phyloP scores from a whole-genome alignment of 2,888 invertebrate genomes.

The Cabera pusaria region DNA sequence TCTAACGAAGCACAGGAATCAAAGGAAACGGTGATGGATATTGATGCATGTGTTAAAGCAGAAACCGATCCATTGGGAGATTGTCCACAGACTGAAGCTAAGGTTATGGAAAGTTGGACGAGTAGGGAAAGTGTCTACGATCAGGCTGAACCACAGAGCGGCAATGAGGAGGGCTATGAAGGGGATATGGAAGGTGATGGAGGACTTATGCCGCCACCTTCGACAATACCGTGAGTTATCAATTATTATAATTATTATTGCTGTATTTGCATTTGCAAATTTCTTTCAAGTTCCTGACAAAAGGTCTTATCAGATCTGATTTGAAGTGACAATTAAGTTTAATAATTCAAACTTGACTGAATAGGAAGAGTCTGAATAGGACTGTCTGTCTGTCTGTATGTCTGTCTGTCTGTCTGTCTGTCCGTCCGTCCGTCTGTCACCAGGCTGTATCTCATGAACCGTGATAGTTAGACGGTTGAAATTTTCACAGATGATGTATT shows the following conservation, averaged over 20 bases:
- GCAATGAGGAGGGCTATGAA: conserved; percentile 86
- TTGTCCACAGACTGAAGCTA: conserved; percentile 62
- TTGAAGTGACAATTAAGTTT: no score
- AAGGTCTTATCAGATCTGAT: no score
- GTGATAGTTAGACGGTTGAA: no score
- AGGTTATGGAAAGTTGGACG: conserved; percentile 36
- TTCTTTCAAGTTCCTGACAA: no score
- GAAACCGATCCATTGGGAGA: conserved; percentile 46
- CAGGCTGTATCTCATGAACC: no score
- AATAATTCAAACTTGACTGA: no score
- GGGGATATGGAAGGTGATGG: conserved; percentile 86
- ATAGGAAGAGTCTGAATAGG: no score
- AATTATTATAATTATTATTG: conserved; percentile 23
- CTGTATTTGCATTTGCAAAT: background rate
- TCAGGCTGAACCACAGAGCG: conserved; percentile 50
- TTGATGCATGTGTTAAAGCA: conserved; percentile 29
- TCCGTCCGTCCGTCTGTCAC: no score
- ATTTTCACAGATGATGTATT: no score
- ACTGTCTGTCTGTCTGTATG: no score
- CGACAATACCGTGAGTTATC: conserved; percentile 81
- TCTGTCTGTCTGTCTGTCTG: no score
- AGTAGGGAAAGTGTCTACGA: conserved; percentile 40
- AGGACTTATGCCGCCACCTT: conserved; percentile 94
- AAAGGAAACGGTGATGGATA: conserved; percentile 32
- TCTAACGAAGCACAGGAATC: conserved; percentile 51